These are phyloP conservation scores for Microplitis mediator DNA, from an alignment of 1,140 invertebrate genomes.

Conservation along the genomic window DNA sequence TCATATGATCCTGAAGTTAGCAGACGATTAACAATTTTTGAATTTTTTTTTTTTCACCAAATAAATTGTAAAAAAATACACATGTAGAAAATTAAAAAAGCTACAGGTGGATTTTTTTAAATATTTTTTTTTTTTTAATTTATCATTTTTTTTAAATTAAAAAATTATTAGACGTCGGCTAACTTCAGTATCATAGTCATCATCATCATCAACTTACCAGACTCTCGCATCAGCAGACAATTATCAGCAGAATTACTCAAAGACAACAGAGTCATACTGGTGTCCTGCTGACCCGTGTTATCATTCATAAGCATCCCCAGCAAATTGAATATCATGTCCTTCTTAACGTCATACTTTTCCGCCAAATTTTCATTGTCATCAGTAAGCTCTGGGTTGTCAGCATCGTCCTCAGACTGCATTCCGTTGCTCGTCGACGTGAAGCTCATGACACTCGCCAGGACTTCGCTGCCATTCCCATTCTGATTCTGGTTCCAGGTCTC, in stretches of 20 bases:
- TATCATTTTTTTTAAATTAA: too few species aligned
- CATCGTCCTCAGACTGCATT: constrained; percentile 1
- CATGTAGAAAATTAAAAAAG: too few species aligned
- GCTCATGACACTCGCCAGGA: constrained; percentile 20
- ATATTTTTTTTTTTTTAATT: too few species aligned
- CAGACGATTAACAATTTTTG: too few species aligned
- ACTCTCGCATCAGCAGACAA: constrained; percentile 89
- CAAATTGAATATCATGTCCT: constrained; percentile 16
- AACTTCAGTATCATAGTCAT: too few species aligned
- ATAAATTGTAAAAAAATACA: too few species aligned
- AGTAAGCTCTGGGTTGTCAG: background rate
- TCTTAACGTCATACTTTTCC: constrained; percentile 15
- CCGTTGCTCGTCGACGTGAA: constrained; percentile 13
- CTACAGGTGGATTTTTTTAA: too few species aligned
- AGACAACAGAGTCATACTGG: constrained; percentile 84
- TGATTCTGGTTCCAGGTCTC: background rate
- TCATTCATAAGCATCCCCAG: constrained; percentile 24
- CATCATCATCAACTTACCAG: constrained; percentile 54
- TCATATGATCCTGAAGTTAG: too few species aligned
- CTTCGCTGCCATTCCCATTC: too few species aligned
- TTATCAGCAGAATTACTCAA: constrained; percentile 90
- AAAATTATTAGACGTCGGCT: too few species aligned
- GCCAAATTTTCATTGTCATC: background rate
- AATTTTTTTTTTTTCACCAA: too few species aligned
- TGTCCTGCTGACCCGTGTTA: constrained; percentile 76